A percentile compares a stretch with the other conserved stretches of the same genome.
phyloP scores from a whole-genome alignment of 1,140 invertebrate genomes.

The Aporrectodea caliginosa region DNA sequence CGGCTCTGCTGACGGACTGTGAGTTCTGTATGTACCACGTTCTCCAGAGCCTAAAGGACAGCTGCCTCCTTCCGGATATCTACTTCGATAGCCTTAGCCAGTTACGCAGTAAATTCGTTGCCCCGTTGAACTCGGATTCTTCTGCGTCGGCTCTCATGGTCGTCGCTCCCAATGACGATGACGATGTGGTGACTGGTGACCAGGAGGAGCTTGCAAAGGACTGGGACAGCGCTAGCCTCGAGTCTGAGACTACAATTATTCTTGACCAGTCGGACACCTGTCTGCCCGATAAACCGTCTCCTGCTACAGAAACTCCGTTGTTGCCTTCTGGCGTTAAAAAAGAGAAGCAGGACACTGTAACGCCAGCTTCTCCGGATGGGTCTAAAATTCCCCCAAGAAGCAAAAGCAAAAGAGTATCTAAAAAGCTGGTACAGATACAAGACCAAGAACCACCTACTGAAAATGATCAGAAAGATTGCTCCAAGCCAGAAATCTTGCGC shows the following conservation, averaged over 20 bases:
- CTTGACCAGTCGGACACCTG: background rate
- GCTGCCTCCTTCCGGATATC: slow-evolving; percentile 59
- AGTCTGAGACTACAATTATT: background rate
- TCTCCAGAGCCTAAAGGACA: slow-evolving; percentile 61
- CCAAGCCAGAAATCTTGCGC: slow-evolving; percentile 3
- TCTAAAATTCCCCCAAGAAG: background rate
- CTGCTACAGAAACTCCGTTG: too few species aligned
- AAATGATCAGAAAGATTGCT: slow-evolving; percentile 31
- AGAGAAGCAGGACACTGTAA: background rate
- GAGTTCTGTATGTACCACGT: slow-evolving; percentile 60
- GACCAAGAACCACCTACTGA: too few species aligned
- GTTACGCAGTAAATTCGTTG: slow-evolving; percentile 56
- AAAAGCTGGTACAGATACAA: background rate
- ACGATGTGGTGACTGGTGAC: slow-evolving; percentile 10
- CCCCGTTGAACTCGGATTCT: slow-evolving; percentile 30
- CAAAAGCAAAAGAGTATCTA: slow-evolving; percentile 2
- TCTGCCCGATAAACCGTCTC: too few species aligned
- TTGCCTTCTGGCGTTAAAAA: background rate
- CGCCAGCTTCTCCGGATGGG: background rate
- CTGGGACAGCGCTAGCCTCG: background rate
- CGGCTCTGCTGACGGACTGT: slow-evolving; percentile 57
- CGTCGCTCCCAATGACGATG: background rate
- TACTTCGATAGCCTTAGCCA: slow-evolving; percentile 59
- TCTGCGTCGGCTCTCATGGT: too few species aligned
- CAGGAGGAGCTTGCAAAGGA: background rate